These are phyloP conservation scores for Aplochiton taeniatus DNA, from an alignment of 2,797 vertebrate species.

Conservation along the genomic window DNA sequence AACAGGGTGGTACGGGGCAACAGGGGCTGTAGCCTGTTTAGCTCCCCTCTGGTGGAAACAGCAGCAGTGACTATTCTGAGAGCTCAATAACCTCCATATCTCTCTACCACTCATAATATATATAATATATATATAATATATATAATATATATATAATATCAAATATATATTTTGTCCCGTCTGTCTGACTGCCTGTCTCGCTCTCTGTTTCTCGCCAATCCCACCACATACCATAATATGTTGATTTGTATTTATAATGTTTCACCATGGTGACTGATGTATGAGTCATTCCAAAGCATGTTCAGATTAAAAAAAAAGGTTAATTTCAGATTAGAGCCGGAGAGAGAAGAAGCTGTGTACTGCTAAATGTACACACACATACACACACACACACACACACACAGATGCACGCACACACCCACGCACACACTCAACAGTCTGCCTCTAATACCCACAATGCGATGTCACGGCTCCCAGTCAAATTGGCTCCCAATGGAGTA, in stretches of 20 bases:
- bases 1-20: too few relatives aligned
- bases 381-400: constrained; percentile 1
- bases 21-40: too few relatives aligned
- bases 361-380: background rate
- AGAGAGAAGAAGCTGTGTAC: background rate
- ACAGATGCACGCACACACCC: background rate
- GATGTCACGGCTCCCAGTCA: constrained; percentile 27
- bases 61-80: too few relatives aligned
- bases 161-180: too few relatives aligned
- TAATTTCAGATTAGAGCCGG: constrained; percentile 33
- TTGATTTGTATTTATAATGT: constrained; percentile 27
- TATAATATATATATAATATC: too few relatives aligned
- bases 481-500: constrained; percentile 24
- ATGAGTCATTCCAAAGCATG: constrained; percentile 43
- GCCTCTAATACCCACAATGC: constrained; percentile 3
- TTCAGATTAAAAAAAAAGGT: constrained; percentile 47
- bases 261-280: constrained; percentile 42
- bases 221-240: constrained; percentile 28
- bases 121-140: too few relatives aligned
- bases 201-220: too few relatives aligned
- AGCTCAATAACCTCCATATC: too few relatives aligned
- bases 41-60: too few relatives aligned
- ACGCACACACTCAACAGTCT: background rate
- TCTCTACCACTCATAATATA: too few relatives aligned
- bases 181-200: background rate